These are phyloP conservation scores for Spodoptera litura DNA, from an alignment of 1,140 invertebrate species.

Conservation along the genomic window DNA sequence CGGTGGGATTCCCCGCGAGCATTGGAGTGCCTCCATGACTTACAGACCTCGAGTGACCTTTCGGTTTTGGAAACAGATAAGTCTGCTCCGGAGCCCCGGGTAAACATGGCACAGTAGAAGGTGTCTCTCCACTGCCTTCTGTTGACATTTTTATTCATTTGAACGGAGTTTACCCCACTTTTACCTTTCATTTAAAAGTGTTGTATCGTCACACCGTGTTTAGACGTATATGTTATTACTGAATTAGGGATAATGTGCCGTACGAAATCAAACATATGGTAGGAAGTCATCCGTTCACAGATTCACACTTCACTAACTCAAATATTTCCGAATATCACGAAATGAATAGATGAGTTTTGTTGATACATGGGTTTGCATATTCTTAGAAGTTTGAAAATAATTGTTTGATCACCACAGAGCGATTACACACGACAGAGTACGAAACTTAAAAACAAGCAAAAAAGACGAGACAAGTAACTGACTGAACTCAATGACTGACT, in stretches of 20 bases:
- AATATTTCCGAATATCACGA: conserved; percentile 57
- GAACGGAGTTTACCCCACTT: conserved; percentile 66
- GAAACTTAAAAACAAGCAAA: conserved; percentile 73
- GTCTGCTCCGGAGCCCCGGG: conserved; percentile 87
- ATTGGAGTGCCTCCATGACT: conserved; percentile 91
- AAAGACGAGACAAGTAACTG: conserved; percentile 36
- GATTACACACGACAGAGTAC: conserved; percentile 67
- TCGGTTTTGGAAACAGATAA: conserved; percentile 86
- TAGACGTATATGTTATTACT: conserved; percentile 40
- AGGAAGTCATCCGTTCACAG: conserved; percentile 79
- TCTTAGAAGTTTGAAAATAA: conserved; percentile 55
- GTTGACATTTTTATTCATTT: conserved; percentile 87
- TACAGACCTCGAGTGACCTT: conserved; percentile 91
- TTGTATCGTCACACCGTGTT: conserved; percentile 43
- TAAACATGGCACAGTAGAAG: conserved; percentile 79
- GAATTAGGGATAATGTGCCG: conserved; percentile 60
- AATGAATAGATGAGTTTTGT: conserved; percentile 35
- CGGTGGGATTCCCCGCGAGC: conserved; percentile 82
- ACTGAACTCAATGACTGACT: conserved; percentile 62
- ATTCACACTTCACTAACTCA: conserved; percentile 74
- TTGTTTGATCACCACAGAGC: conserved; percentile 69
- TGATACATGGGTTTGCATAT: conserved; percentile 45
- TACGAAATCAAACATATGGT: conserved; percentile 80
- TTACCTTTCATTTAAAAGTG: conserved; percentile 81
- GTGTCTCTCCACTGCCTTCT: conserved; percentile 86